phyloP scores from a whole-genome alignment of 1,140 invertebrate species.

The Galleria mellonella region DNA sequence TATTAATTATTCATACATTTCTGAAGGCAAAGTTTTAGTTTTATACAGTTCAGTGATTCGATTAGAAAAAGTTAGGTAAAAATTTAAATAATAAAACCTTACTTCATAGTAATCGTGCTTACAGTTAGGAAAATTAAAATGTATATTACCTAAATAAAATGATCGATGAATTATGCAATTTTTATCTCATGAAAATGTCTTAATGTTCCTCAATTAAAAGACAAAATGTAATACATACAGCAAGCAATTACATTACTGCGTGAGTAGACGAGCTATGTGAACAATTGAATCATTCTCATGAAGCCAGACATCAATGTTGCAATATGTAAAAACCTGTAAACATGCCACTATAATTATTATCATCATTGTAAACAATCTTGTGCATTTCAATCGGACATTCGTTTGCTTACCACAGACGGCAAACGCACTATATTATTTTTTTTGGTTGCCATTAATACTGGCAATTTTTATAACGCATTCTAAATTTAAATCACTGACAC shows the following conservation, averaged over 20 bases:
- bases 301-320: slow-evolving; percentile 12
- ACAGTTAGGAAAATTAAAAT: too few species aligned
- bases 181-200: too few species aligned
- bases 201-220: too few species aligned
- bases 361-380: slow-evolving; percentile 21
- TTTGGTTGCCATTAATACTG: slow-evolving; percentile 52
- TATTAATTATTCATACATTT: too few species aligned
- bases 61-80: too few species aligned
- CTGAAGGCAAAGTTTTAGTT: too few species aligned
- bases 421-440: slow-evolving; percentile 59
- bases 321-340: slow-evolving; percentile 54
- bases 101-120: too few species aligned
- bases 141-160: too few species aligned
- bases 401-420: slow-evolving; percentile 60
- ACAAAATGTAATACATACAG: neutral
- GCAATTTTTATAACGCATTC: slow-evolving; percentile 20
- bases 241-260: neutral
- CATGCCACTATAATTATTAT: slow-evolving; percentile 42
- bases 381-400: slow-evolving; percentile 24
- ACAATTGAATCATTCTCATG: neutral
- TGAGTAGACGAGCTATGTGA: slow-evolving; percentile 1
- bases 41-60: too few species aligned
- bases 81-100: too few species aligned
- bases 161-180: too few species aligned
- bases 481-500: slow-evolving; percentile 17